These are phyloP conservation scores for Galeruca laticollis DNA, from an alignment of 2,888 invertebrate genomes.

Conservation along the genomic window DNA sequence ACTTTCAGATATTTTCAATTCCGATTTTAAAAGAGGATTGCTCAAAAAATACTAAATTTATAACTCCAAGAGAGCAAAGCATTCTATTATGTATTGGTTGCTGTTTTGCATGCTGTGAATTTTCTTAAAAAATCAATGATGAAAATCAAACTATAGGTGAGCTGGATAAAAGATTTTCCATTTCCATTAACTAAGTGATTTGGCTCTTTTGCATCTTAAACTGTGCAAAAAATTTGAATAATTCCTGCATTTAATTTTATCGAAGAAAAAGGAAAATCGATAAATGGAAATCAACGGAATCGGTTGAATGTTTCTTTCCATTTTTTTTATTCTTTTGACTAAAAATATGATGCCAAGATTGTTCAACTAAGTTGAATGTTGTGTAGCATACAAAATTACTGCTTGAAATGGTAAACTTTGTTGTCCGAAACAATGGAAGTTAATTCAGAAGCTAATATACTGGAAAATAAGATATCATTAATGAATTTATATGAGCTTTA, in stretches of 20 bases:
- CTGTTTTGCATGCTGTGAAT: not conserved
- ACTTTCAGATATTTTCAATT: too few relatives aligned
- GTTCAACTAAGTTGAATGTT: not conserved
- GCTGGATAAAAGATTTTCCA: constrained; percentile 3
- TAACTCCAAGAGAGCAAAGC: too few relatives aligned
- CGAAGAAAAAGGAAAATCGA: not conserved
- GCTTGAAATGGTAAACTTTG: not conserved
- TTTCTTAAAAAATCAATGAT: constrained; percentile 1
- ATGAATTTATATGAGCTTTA: too few relatives aligned
- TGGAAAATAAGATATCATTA: not conserved
- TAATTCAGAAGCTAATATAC: not conserved
- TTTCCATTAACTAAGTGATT: constrained; percentile 13
- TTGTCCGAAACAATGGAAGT: not conserved
- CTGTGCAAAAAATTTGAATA: constrained; percentile 11
- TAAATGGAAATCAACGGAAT: constrained; percentile 4
- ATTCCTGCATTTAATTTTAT: constrained; percentile 10
- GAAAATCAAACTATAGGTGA: constrained; percentile 4
- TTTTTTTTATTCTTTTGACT: not conserved
- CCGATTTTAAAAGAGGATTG: too few relatives aligned
- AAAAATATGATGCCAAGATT: not conserved
- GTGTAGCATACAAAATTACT: not conserved
- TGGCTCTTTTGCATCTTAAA: constrained; percentile 10
- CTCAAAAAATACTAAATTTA: too few relatives aligned
- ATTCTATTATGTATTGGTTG: not conserved
- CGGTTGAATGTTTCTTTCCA: not conserved